A percentile compares a stretch with the other conserved stretches of the same genome.
Conservation (phyloP, 2,113 vertebrate species). For the Ibidorhyncha struthersii region DNA sequence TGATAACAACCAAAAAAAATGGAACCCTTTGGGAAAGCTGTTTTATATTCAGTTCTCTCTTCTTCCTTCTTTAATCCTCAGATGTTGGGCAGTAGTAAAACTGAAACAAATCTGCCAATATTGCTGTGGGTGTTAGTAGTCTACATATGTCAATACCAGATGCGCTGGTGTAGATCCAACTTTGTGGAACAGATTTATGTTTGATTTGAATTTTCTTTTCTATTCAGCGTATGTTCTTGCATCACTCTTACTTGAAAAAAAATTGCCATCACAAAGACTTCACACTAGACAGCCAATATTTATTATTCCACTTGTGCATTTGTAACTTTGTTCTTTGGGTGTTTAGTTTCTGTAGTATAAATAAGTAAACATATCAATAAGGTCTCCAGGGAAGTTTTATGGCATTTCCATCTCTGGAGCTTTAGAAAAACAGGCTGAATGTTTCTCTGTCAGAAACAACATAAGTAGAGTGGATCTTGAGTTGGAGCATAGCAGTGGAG, state of each 20-base stretch:
- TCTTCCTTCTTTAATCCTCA: not conserved
- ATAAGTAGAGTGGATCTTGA: not conserved
- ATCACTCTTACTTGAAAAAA: not conserved
- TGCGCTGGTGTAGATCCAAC: not conserved
- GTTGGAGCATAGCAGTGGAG: not conserved
- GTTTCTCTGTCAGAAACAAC: not conserved
- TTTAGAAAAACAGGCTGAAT: not conserved
- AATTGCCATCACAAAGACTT: not conserved
- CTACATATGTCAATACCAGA: not conserved
- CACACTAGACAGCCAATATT: accelerated
- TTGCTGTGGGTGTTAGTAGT: not conserved
- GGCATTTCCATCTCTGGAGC: not conserved
- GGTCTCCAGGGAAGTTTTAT: not conserved
- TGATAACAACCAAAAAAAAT: not conserved
- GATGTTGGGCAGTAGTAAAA: not conserved
- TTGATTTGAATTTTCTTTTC: not conserved
- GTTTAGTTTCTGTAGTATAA: not conserved
- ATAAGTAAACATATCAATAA: not conserved
- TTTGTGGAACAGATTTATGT: not conserved
- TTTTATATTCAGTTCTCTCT: not conserved
- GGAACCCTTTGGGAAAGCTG: not conserved
- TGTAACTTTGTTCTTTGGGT: not conserved
- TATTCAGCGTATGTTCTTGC: not conserved
- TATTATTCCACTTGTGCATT: not conserved
- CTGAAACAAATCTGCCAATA: not conserved